phyloP scores from a whole-genome alignment of 2,113 vertebrate species.

The Phylloscopus whistleri region DNA sequence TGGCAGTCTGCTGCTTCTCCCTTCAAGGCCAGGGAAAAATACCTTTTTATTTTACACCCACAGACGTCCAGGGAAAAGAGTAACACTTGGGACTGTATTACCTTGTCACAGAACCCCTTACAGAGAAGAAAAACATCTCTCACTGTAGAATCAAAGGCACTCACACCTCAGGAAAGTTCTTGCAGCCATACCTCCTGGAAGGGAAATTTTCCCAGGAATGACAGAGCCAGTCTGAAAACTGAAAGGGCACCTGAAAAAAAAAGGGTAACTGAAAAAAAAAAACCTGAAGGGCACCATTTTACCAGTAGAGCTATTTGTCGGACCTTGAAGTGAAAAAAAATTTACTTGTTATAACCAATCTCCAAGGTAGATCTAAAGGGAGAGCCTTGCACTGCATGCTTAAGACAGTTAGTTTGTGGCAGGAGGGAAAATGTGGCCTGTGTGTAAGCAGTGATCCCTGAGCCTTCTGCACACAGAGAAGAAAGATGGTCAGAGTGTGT shows the following conservation, averaged over 20 bases:
- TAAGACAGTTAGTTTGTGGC: neutral
- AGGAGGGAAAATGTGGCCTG: rapidly evolving
- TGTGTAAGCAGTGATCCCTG: neutral
- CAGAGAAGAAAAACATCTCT: neutral
- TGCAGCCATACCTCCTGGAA: neutral
- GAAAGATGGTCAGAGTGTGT: neutral
- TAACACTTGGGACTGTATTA: neutral
- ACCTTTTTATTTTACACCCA: neutral
- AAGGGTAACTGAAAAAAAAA: neutral
- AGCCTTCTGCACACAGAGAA: neutral
- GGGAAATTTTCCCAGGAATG: neutral
- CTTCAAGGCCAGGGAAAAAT: neutral
- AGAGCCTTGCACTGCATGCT: neutral
- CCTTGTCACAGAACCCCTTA: neutral
- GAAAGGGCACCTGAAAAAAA: no score
- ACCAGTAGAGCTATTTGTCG: neutral
- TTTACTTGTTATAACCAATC: neutral
- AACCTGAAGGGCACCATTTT: neutral
- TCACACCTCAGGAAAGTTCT: neutral
- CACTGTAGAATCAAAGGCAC: neutral
- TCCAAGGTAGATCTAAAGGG: neutral
- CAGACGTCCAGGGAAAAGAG: neutral
- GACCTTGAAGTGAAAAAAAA: neutral
- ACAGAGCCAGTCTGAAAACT: neutral
- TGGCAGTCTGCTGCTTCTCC: neutral